Conservation (phyloP, 2,113 vertebrate genomes). For the Corythornis madagascariensis region DNA sequence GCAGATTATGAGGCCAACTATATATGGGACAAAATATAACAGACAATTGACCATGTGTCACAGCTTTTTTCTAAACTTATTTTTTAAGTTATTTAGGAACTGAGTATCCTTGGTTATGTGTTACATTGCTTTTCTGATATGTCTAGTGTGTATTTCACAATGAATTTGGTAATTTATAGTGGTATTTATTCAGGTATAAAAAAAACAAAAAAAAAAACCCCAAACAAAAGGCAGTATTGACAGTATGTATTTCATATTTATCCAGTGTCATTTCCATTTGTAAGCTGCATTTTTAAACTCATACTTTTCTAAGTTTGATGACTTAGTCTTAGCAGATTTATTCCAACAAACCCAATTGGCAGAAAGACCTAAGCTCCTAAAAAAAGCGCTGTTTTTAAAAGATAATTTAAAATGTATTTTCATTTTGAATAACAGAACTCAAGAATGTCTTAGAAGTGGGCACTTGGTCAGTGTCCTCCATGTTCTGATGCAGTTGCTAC, state of each 20-base stretch:
- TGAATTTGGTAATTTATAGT: not conserved
- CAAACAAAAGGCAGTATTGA: not conserved
- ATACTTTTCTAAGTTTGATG: not conserved
- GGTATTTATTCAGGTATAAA: not conserved
- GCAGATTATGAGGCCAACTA: not conserved
- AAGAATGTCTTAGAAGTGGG: conserved; percentile 86
- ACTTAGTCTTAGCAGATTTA: not conserved
- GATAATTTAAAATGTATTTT: not conserved
- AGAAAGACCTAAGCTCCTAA: not conserved
- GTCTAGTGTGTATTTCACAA: not conserved
- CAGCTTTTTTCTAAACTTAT: not conserved
- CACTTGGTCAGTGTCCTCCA: conserved; percentile 86
- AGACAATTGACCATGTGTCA: not conserved
- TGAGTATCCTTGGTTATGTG: not conserved
- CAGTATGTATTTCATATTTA: not conserved
- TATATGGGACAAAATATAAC: not conserved
- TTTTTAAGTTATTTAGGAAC: not conserved
- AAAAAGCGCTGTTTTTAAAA: not conserved
- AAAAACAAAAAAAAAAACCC: not conserved
- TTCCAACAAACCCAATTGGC: not conserved
- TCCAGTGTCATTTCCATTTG: not conserved
- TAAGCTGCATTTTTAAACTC: not conserved
- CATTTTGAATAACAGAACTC: conserved; percentile 70
- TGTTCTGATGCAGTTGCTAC: conserved; percentile 84
- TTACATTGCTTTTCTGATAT: not conserved